These are phyloP conservation scores for Echinometra lucunter DNA, from an alignment of 53 echinoderm and acorn worm species.

Conservation along the genomic window DNA sequence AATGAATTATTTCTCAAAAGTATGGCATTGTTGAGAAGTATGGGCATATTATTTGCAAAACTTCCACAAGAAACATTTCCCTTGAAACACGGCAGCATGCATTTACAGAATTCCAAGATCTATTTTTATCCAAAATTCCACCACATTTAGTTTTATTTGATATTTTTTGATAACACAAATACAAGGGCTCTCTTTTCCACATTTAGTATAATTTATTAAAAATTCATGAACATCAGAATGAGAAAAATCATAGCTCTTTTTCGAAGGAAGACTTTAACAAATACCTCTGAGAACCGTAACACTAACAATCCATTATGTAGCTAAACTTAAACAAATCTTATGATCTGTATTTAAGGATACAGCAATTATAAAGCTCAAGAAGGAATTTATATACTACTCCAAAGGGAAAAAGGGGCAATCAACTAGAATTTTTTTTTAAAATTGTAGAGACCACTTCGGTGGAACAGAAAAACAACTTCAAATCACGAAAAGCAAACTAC, in stretches of 20 bases:
- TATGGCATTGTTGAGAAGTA: too few relatives aligned
- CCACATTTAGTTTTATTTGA: too few relatives aligned
- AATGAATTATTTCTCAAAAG: too few relatives aligned
- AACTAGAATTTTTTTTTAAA: background rate
- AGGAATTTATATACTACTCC: background rate
- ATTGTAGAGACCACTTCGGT: background rate
- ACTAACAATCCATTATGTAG: background rate
- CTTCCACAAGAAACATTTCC: too few relatives aligned
- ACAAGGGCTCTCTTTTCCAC: background rate
- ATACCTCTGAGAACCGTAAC: background rate
- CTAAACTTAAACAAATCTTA: background rate
- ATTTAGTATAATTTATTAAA: background rate
- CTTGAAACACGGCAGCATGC: too few relatives aligned
- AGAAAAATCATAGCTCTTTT: too few relatives aligned
- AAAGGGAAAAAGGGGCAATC: background rate
- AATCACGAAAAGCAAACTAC: background rate
- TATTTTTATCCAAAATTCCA: too few relatives aligned
- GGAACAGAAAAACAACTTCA: slow-evolving; percentile 33
- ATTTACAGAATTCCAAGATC: too few relatives aligned
- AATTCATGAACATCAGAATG: background rate
- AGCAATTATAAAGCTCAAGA: background rate
- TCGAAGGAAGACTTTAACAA: background rate
- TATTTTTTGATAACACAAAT: too few relatives aligned
- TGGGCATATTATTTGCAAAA: too few relatives aligned
- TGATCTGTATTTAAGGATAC: background rate